A percentile compares a stretch with the other conserved stretches of the same genome.
phyloP scores from a whole-genome alignment of 2,888 invertebrate species.

The Dicyrtoma fusca region DNA sequence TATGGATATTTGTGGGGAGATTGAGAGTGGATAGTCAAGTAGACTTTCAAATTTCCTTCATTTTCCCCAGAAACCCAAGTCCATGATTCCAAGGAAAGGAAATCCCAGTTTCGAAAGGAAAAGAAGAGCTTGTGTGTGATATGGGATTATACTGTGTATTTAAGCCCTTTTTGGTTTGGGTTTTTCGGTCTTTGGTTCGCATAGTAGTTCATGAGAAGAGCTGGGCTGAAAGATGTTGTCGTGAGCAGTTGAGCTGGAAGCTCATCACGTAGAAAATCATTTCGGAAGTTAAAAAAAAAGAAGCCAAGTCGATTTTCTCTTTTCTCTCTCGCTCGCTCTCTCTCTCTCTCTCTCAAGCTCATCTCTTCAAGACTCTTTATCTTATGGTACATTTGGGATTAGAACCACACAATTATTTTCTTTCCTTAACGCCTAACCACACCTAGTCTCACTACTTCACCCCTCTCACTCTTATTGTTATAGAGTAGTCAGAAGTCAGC shows the following conservation, averaged over 20 bases:
- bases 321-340: neutral
- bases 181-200: neutral
- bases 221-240: neutral
- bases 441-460: too few species aligned
- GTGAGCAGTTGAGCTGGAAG: neutral
- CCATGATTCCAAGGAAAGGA: neutral
- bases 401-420: conserved; percentile 18
- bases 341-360: neutral
- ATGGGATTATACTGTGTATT: too few species aligned
- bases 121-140: neutral
- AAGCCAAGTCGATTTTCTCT: conserved; percentile 1
- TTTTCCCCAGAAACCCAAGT: neutral
- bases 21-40: too few species aligned
- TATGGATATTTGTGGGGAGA: too few species aligned
- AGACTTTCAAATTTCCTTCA: neutral
- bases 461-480: too few species aligned
- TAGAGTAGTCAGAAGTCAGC: too few species aligned
- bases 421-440: conserved; percentile 7
- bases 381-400: conserved; percentile 26
- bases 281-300: conserved; percentile 6
- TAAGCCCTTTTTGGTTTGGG: neutral
- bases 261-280: conserved; percentile 30
- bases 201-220: too few species aligned
- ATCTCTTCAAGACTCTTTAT: conserved; percentile 13
- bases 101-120: neutral